These are phyloP conservation scores for Cathartes aura DNA, from an alignment of 2,113 vertebrate genomes.

Conservation along the genomic window DNA sequence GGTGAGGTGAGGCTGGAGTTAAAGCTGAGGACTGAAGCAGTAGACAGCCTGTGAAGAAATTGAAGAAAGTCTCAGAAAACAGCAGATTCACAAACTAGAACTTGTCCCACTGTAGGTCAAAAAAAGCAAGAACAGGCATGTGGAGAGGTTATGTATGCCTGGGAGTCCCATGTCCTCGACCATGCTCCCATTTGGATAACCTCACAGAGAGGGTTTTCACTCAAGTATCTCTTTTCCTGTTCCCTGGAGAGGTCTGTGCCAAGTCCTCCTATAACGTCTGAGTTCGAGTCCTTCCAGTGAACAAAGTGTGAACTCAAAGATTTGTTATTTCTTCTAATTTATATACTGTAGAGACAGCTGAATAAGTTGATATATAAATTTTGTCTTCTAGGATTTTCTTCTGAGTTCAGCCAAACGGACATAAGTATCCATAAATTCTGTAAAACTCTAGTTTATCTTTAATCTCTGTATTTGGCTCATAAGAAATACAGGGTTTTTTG, in stretches of 20 bases:
- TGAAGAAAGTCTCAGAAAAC: not conserved
- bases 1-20: not conserved
- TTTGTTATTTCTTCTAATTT: not conserved
- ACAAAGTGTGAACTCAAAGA: not conserved
- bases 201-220: not conserved
- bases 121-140: not conserved
- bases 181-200: not conserved
- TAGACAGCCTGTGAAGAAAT: not conserved
- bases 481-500: not conserved
- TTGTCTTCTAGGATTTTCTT: not conserved
- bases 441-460: not conserved
- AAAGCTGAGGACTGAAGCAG: not conserved
- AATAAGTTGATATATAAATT: not conserved
- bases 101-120: not conserved
- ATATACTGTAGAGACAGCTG: not conserved
- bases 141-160: not conserved
- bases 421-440: not conserved
- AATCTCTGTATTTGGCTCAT: not conserved
- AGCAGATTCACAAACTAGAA: not conserved
- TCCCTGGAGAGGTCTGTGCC: not conserved
- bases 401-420: not conserved
- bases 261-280: not conserved
- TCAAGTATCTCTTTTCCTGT: too few relatives aligned
- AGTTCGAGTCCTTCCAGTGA: not conserved
- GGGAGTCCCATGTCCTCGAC: not conserved